A percentile compares a stretch with the other conserved stretches of the same genome.
These are phyloP conservation scores for Aphis craccivora DNA, from an alignment of 1,140 invertebrate species.

Conservation along the genomic window DNA sequence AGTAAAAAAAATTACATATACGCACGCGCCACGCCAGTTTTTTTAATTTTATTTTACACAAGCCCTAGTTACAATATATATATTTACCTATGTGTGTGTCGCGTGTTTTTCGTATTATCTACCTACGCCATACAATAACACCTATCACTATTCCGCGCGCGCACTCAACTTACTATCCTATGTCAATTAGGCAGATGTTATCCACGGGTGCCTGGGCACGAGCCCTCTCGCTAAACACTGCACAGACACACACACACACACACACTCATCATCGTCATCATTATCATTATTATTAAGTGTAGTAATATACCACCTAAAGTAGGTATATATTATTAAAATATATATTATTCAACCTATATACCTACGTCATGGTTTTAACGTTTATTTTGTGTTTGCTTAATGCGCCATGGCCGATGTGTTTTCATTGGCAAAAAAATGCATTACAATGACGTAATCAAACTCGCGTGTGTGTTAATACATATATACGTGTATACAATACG, in stretches of 20 bases:
- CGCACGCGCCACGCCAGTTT: not conserved
- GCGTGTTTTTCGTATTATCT: not conserved
- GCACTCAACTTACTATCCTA: constrained; percentile 27
- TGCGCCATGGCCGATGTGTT: constrained; percentile 45
- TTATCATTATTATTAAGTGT: not conserved
- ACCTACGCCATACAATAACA: constrained; percentile 13
- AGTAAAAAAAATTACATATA: not conserved
- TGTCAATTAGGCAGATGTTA: constrained; percentile 58
- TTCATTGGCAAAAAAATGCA: constrained; percentile 41
- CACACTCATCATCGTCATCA: not conserved
- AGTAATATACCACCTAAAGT: not conserved
- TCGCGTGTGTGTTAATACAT: not conserved
- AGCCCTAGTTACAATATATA: not conserved
- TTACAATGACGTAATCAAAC: constrained; percentile 50
- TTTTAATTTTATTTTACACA: not conserved
- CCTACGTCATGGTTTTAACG: constrained; percentile 36
- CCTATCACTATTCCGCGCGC: constrained; percentile 45
- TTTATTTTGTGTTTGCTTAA: constrained; percentile 56
- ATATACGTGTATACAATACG: too few species aligned
- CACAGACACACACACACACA: not conserved
- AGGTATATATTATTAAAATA: constrained; percentile 15
- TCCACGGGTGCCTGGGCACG: constrained; percentile 54
- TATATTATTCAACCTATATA: not conserved
- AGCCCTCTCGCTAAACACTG: constrained; percentile 28
- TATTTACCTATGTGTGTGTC: not conserved